Evolutionary conservation across 2,113 vertebrate genomes (phyloP), one percentile per base, ranked within the genome.

Genomic region (Xyliphius kryptos): DNA sequence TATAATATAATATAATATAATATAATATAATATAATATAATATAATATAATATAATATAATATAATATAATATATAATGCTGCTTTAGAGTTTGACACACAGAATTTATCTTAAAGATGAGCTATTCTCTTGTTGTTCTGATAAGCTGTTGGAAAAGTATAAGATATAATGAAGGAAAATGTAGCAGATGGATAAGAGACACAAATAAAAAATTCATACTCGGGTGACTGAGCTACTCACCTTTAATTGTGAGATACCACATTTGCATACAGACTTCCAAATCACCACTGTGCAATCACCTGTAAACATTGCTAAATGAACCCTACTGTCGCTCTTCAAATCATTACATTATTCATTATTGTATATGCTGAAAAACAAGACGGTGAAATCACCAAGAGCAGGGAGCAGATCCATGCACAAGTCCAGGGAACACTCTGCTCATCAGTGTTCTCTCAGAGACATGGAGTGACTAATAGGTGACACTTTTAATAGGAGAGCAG

Each of bases 261-360:
- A 58, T 58, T 58, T 58, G 56, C 56, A 26, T 58, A 43, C 56
- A 44, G 40, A 26, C 40, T 56, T 19, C 16, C 36, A 15, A 57
- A n/a, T 57, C 56, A 2, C 19, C 26, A 9, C 40, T 1, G 40
- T 15, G 56, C 40, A 26, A 58, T 58, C 40, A 58, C 44, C 56
- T 58, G 56, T 58, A 58, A 58, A 58, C 40, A 44, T 58, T 58
- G 40, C 40, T 58, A 58, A 58, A 44, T 44, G 40, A 44, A 58
- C 40, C 56, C 1, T 13, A 58, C 21, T 15, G 40, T 44, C 40
- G 8, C 40, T 44, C 40, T 58, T 58, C 40, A 58, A 58, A 44
- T 58, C 40, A 3, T 1, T 58, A 44, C 56, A 58, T 58, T 58
- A 44, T 58, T 58, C 19, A 44, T 44, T 10, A 15, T 22, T 43